phyloP scores from a whole-genome alignment of 2,113 vertebrate species.

The Clarias batrachus region DNA sequence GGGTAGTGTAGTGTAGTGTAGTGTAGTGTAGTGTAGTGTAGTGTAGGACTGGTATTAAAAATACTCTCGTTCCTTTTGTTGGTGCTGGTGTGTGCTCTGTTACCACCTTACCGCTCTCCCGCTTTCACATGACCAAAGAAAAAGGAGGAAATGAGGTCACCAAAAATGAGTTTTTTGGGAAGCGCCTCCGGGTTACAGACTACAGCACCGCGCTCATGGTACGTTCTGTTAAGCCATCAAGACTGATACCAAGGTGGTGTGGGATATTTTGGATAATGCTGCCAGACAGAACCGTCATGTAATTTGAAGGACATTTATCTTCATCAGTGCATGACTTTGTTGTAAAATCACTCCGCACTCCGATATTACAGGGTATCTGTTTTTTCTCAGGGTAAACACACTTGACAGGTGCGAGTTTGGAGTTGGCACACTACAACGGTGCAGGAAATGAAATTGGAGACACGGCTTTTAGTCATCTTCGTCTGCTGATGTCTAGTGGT shows the following conservation, averaged over 20 bases:
- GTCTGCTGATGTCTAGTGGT: background rate
- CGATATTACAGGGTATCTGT: background rate
- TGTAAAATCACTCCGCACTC: background rate
- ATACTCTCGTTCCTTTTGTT: background rate
- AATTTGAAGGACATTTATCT: background rate
- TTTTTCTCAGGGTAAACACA: background rate
- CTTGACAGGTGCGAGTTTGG: background rate
- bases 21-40: too few species aligned
- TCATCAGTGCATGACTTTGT: background rate
- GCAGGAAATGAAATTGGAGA: background rate
- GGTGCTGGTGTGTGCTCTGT: background rate
- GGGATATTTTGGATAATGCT: background rate
- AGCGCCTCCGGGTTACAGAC: background rate
- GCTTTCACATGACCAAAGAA: background rate
- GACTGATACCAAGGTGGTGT: background rate
- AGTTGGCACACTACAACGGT: background rate
- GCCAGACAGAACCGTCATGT: background rate
- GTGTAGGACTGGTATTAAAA: background rate
- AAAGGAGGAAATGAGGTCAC: background rate
- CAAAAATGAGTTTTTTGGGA: background rate
- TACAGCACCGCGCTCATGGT: background rate
- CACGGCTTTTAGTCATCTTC: background rate
- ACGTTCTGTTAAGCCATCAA: background rate
- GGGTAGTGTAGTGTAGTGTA: too few species aligned
- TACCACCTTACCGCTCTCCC: background rate